phyloP scores from a whole-genome alignment of 2,797 vertebrate genomes.

The Pelochelys cantorii region DNA sequence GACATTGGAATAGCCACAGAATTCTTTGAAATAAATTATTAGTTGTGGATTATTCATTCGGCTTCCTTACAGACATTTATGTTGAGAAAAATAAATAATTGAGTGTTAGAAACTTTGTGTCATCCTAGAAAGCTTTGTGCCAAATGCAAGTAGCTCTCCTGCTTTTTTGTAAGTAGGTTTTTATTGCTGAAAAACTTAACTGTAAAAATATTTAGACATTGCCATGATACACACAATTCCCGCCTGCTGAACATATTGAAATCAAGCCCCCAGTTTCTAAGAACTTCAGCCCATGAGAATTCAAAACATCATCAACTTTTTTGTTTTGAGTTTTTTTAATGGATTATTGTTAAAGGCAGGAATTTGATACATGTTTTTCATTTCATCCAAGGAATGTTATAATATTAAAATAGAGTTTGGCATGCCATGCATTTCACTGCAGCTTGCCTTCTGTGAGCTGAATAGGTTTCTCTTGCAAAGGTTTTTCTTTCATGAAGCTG shows the following conservation, averaged over 20 bases:
- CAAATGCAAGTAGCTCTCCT: not conserved
- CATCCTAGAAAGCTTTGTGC: not conserved
- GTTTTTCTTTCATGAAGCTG: not conserved
- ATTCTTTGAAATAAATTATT: not conserved
- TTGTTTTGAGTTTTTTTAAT: not conserved
- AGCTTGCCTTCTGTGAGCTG: not conserved
- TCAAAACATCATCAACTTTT: not conserved
- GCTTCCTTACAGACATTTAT: not conserved
- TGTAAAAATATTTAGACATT: not conserved
- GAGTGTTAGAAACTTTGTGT: not conserved
- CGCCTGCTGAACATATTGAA: not conserved
- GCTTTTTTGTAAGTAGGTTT: not conserved
- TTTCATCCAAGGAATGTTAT: not conserved
- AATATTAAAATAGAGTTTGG: not conserved
- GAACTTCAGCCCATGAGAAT: not conserved
- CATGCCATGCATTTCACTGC: not conserved
- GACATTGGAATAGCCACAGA: not conserved
- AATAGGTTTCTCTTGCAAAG: slow-evolving; percentile 29
- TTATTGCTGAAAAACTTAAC: not conserved
- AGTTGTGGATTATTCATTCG: not conserved
- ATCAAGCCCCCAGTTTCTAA: not conserved
- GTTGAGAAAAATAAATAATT: not conserved
- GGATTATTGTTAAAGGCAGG: not conserved
- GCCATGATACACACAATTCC: not conserved
- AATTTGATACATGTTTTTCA: not conserved